phyloP scores from a whole-genome alignment of 2,797 vertebrate species.

The Melanogrammus aeglefinus region DNA sequence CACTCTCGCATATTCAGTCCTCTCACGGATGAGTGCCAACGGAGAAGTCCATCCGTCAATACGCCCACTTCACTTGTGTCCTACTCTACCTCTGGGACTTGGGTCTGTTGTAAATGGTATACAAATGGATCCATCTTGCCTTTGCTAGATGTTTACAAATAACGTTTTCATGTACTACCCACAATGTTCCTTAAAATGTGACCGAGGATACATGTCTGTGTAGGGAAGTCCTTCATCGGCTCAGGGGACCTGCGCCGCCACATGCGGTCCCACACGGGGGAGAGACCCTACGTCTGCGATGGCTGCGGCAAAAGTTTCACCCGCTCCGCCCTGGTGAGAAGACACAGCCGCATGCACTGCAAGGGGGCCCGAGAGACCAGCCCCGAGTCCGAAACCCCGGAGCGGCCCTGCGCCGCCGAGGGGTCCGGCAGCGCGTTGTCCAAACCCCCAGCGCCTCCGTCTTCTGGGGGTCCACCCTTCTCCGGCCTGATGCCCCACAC shows the following conservation, averaged over 20 bases:
- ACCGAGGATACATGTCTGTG: slow-evolving; percentile 13
- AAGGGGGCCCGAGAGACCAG: slow-evolving; percentile 51
- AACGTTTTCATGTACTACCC: not conserved
- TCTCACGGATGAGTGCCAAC: no score
- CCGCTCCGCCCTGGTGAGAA: slow-evolving; percentile 87
- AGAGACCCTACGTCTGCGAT: slow-evolving; percentile 89
- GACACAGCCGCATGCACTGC: slow-evolving; percentile 84
- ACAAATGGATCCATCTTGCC: not conserved
- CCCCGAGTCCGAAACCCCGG: slow-evolving; percentile 38
- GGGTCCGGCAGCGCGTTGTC: slow-evolving; percentile 53
- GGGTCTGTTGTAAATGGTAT: not conserved
- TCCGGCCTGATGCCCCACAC: slow-evolving; percentile 60
- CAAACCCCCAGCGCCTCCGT: slow-evolving; percentile 50
- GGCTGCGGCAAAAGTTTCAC: slow-evolving; percentile 90
- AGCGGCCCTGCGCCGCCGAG: slow-evolving; percentile 47
- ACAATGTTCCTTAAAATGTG: not conserved
- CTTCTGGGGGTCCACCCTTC: slow-evolving; percentile 56
- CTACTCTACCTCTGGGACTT: not conserved
- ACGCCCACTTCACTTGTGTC: no score
- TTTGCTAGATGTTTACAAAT: not conserved
- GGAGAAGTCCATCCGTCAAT: no score
- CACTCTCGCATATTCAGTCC: no score
- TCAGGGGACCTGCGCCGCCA: slow-evolving; percentile 94
- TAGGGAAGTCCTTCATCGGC: slow-evolving; percentile 89
- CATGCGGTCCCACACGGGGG: slow-evolving; percentile 90